Conservation (phyloP, 2,113 vertebrate genomes). For the Calypte anna region DNA sequence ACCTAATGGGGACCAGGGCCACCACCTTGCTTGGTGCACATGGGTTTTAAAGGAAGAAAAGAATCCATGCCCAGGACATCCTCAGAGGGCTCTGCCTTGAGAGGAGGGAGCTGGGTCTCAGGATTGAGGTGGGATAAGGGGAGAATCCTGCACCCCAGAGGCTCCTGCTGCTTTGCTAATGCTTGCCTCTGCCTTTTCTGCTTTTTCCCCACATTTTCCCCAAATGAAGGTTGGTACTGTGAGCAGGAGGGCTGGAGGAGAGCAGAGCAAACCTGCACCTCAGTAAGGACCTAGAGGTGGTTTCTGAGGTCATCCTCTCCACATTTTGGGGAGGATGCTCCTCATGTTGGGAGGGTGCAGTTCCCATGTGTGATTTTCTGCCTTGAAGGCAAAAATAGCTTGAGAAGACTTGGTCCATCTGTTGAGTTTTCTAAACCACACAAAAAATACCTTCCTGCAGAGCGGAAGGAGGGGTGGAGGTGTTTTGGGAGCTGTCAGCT, state of each 20-base stretch:
- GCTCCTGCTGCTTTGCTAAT: background rate
- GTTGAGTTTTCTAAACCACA: background rate
- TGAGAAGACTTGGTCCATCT: background rate
- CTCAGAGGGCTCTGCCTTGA: background rate
- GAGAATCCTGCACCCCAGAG: background rate
- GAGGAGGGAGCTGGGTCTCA: background rate
- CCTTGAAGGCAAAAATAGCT: background rate
- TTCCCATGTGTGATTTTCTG: background rate
- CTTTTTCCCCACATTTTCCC: background rate
- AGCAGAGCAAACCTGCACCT: background rate
- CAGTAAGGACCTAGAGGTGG: rapidly evolving
- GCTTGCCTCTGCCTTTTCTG: background rate
- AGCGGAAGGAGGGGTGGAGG: background rate
- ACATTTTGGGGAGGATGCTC: background rate
- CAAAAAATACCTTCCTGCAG: background rate
- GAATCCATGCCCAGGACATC: background rate
- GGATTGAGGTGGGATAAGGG: background rate
- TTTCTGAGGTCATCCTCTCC: background rate
- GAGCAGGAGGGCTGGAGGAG: background rate
- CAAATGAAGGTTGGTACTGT: background rate
- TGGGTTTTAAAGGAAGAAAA: background rate
- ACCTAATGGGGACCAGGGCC: background rate
- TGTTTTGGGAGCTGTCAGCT: background rate
- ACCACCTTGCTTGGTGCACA: rapidly evolving
- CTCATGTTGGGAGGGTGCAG: background rate